These are phyloP conservation scores for Oxyruncus cristatus DNA, from an alignment of 2,113 vertebrate genomes.

Conservation along the genomic window DNA sequence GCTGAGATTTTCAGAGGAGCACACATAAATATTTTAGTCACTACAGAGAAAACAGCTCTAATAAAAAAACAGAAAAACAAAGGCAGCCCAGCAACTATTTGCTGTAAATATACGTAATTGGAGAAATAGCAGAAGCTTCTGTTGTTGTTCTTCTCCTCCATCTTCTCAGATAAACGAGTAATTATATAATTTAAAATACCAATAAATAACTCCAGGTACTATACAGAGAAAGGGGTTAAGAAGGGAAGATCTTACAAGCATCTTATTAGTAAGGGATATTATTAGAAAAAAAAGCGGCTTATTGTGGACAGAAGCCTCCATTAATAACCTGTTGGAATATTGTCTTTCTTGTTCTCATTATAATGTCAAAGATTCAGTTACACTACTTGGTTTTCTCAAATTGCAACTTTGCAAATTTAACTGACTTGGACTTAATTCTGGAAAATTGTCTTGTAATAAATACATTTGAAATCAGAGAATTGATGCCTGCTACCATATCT, in stretches of 20 bases:
- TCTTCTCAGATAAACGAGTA: background rate
- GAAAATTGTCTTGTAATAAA: background rate
- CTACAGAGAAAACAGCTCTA: background rate
- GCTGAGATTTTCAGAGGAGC: background rate
- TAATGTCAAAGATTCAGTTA: background rate
- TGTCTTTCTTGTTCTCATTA: background rate
- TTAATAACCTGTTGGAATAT: background rate
- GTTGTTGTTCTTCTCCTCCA: background rate
- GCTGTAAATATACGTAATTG: background rate
- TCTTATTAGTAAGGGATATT: background rate
- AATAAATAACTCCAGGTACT: background rate
- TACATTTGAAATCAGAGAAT: background rate
- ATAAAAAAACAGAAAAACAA: background rate
- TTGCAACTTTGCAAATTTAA: background rate
- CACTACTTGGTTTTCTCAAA: background rate
- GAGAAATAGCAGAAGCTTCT: background rate
- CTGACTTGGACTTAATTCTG: background rate
- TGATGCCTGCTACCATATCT: background rate
- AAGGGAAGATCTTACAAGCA: background rate
- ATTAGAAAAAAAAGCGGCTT: background rate
- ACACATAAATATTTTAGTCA: constrained; percentile 18
- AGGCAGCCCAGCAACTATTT: background rate
- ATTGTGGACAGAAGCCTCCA: background rate
- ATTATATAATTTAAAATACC: background rate
- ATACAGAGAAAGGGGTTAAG: background rate